These are phyloP conservation scores for Engraulis encrasicolus DNA, from an alignment of 2,113 vertebrate genomes.

Conservation along the genomic window DNA sequence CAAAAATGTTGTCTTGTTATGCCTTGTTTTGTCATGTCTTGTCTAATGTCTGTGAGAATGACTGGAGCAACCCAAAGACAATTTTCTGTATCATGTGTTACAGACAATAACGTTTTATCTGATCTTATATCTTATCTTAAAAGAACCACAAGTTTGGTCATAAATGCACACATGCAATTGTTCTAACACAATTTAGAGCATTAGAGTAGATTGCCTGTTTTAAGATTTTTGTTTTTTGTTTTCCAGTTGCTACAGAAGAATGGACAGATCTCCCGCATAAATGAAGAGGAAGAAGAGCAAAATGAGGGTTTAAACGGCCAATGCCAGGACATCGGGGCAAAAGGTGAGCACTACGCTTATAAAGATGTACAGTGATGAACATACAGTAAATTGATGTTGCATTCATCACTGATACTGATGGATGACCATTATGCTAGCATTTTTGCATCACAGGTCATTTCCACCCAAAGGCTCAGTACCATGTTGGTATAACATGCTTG, in stretches of 20 bases:
- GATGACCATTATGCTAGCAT: no score
- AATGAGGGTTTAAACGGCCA: constrained; percentile 57
- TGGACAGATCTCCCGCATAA: constrained; percentile 73
- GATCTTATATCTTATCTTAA: no score
- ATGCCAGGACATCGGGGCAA: constrained; percentile 55
- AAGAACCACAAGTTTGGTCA: no score
- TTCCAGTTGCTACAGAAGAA: constrained; percentile 76
- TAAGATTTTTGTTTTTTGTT: constrained; percentile 23
- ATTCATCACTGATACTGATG: no score
- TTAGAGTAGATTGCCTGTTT: background rate
- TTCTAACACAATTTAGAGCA: background rate
- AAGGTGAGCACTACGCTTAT: constrained; percentile 60
- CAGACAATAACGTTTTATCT: no score
- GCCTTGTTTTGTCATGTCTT: no score
- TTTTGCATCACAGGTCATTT: no score
- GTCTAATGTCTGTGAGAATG: no score
- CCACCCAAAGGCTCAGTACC: no score
- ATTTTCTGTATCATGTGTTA: no score
- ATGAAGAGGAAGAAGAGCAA: constrained; percentile 66
- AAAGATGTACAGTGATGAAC: background rate
- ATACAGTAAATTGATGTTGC: background rate
- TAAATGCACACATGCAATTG: background rate
- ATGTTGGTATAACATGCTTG: background rate
- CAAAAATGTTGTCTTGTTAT: no score
- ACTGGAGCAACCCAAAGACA: no score